Evolutionary conservation across 2,888 invertebrate species (phyloP), one percentile per base, ranked within the genome.

Genomic region (Cheilosia pagana): DNA sequence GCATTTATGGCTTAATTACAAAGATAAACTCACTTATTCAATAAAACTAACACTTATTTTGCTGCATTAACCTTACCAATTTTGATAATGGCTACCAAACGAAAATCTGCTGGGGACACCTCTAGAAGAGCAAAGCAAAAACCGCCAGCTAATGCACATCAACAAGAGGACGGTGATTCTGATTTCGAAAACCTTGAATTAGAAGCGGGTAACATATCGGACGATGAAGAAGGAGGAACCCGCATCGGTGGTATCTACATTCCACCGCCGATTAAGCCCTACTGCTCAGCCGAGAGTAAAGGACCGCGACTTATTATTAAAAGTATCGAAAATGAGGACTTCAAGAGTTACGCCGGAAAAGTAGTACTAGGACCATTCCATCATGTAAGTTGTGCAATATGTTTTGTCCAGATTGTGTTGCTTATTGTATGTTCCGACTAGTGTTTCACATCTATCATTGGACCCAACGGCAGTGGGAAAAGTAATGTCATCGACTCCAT

Each of bases 401-500:
- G 23, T 39, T 35, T 25, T 39, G 52, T 92, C 97, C 96, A 96
- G 96, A 90, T 98, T 98, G 89, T 52, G 39, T 59, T 55, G 53
- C 41, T 45, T 35, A 14, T 19, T 55, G 21, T 81, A 68, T 74
- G 62, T 87, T 75, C 87, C 77, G 93, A 93, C 43, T 92, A 98
- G 96, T 97, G 97, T 90, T 99, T 99, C 89, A 98, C 99, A 6
- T 95, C 98, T 0, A 98, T 99, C 71, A 96, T 99, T 87, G 99
- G 99, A 0, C 99, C 99, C 0, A 99, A 99, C 92, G 99, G 99
- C 25, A 99, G 98, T 91, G 99, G 99, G 0, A 99, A 99, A 91
- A 98, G 98, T 88, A 99, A 99, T 91, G 98, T 99, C 0, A 99
- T 99, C 88, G 99, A 99, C 92, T 98, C 99, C 0, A 97, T 99